Evolutionary conservation across 2,113 vertebrate species (phyloP).

Genomic region (Corythoichthys intestinalis): DNA sequence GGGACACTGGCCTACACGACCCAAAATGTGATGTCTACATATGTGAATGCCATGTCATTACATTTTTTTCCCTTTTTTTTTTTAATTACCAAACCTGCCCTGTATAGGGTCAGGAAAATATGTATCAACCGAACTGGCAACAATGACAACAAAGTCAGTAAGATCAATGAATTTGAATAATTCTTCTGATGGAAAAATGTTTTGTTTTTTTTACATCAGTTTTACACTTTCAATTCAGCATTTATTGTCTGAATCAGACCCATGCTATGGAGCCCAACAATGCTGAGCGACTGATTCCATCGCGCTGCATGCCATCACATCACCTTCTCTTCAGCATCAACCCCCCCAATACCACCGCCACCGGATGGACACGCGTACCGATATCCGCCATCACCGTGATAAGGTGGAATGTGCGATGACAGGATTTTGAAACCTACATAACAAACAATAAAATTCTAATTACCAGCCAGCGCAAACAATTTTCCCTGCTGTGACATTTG

Average conservation of each 20-base stretch:
- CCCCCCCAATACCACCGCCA: not conserved
- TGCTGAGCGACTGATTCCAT: constrained; percentile 45
- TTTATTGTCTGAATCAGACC: not conserved
- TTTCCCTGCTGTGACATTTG: constrained; percentile 77
- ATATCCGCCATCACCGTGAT: constrained; percentile 51
- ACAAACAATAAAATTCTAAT: constrained; percentile 77
- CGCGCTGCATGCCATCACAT: constrained; percentile 39
- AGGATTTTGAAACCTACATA: constrained; percentile 67
- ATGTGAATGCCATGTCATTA: too few species aligned
- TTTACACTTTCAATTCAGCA: not conserved
- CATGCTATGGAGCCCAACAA: constrained; percentile 8
- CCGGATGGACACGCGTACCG: constrained; percentile 24
- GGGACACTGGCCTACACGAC: too few species aligned
- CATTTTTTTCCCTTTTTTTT: too few species aligned
- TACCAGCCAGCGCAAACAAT: constrained; percentile 68
- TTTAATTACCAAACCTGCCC: too few species aligned
- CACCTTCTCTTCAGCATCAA: constrained; percentile 32
- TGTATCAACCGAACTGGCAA: too few species aligned
- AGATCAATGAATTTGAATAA: too few species aligned
- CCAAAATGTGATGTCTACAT: too few species aligned
- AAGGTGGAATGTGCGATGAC: constrained; percentile 58
- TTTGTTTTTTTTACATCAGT: not conserved
- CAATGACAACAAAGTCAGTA: too few species aligned
- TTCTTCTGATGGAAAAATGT: too few species aligned
- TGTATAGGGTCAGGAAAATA: too few species aligned